Evolutionary conservation across 2,888 invertebrate species (phyloP), one percentile per base, ranked within the genome.

Genomic region (Sphinx pinastri): DNA sequence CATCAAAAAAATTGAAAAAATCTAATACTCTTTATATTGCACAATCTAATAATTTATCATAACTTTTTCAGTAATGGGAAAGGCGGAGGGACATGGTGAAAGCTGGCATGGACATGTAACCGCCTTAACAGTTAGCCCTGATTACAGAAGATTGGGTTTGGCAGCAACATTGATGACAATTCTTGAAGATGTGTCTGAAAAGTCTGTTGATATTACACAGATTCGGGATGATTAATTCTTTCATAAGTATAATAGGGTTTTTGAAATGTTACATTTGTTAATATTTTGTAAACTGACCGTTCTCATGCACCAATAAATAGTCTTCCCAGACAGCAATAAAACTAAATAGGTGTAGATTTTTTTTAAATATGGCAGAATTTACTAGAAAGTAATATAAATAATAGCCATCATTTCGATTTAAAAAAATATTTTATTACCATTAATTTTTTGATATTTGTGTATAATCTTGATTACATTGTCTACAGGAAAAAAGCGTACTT

Each of bases 91-190:
- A 0, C 96, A 96, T 77, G 97, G 97, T 68, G 98, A 99, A 79
- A 97, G 98, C 85, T 99, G 99, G 99, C 99, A 99, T 94, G 99
- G 99, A 0, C 99, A 99, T 93, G 99, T 99, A 12, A 99, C 99
- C 59, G 99, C 99, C 2, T 93, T 99, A 54, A 99, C 99, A 8
- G 99, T 99, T 2, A 98, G 99, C 6, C 98, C 99, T 1, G 98
- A 98, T 84, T 99, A 97, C 84, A 95, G 99, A 81, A 95, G 99
- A 76, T 91, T 99, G 13, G 99, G 99, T 2, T 94, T 99, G 69
- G 99, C 99, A 55, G 98, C 97, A 7, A 97, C 97, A 69, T 94
- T 99, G 63, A 99, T 99, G 99, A 97, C 96, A 81, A 97, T 97
- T 79, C 92, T 99, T 67, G 99, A 99, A 94, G 97, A 98, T 85